Base-by-base conservation (phyloP, 30 jellyfish, hydroid and myxozoan genomes). In the Calvadosia cruxmelitensis region DNA sequence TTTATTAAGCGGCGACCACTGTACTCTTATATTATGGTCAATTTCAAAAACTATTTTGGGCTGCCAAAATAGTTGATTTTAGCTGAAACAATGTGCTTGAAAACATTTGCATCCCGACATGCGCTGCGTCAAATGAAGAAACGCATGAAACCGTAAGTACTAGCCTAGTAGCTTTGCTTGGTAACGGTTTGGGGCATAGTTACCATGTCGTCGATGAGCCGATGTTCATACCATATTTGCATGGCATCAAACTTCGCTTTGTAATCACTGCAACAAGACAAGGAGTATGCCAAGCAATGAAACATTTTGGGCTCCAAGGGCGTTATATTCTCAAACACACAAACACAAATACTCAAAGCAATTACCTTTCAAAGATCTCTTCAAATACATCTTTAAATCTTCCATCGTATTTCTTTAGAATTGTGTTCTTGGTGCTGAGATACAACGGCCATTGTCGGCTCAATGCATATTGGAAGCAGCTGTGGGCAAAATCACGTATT, bases 181-280 rank as follows among this genome's bases (percentile, higher is more conserved):
- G n/a, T n/a, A n/a, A n/a, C n/a, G n/a, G n/a, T n/a, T n/a, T n/a
- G n/a, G n/a, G n/a, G n/a, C n/a, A n/a, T 30, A 15, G 65, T 3
- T 65, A 80, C 99, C 99, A 92, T 92, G 66, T 92, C 99, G 52
- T 92, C 99, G 32, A 92, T 92, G 65, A 92, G 86, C 3, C 99
- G 87, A 68, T 92, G 99, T 63, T 92, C 99, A 77, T 92, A 92
- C 94, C 94, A 82, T 23, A 83, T 82, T 36, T 80, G 84, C 50
- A 92, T 53, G 52, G 87, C 95, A 31, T 92, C 96, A 57, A 92
- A 82, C 51, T 84, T 69, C 31, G 93, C 42, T 66, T 92, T 92
- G 89, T 78, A 92, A 27, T 82, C 67, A 57, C 99, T 92, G 34
- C 0, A 77, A 36, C 66, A 42, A 5, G 10, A n/a, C n/a, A n/a